Evolutionary conservation across 2,113 vertebrate genomes (phyloP), one percentile per base, ranked within the genome.

Genomic region (Zosterops borbonicus): DNA sequence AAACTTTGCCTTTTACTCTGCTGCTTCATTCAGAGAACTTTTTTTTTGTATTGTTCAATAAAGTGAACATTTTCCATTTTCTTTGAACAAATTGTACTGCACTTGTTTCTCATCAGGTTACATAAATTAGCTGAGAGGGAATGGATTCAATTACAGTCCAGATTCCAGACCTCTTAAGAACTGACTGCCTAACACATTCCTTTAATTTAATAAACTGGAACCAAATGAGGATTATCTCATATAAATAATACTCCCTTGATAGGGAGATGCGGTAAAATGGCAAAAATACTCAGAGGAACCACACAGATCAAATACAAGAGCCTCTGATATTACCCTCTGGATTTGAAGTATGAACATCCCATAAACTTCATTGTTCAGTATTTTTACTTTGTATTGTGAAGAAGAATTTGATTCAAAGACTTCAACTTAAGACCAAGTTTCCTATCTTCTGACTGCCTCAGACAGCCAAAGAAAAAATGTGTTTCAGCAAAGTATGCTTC

Each of bases 141-240:
- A 95, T 83, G 91, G 94, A 90, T 94, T 95, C 88, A 80, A 94
- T 97, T 97, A 95, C 59, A 80, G 49, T 25, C 47, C 84, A 85
- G 86, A 96, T 95, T 97, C 93, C 82, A 84, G 95, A 74, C 42
- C 53, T 81, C 90, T 83, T 83, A 89, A 95, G 83, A 90, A 64
- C 79, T 81, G 41, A 89, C 77, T 89, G 93, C 78, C 76, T 94
- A 87, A 96, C 94, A 84, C 95, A 95, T 96, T 96, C 92, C 92
- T 94, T 95, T 96, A 58, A 78, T 95, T 94, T 95, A 95, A 95
- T 83, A 96, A 92, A 94, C 91, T 87, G 83, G 76, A 97, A 96
- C 91, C 87, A 85, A 96, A 96, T 85, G 92, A 95, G 41, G 58
- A 93, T 94, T 90, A 87, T 87, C 93, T 80, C 87, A 90, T 84